Percentiles rank a stretch among this genome's conserved stretches.
Conservation (phyloP, 2,113 vertebrate species). For the Urocolius indicus region DNA sequence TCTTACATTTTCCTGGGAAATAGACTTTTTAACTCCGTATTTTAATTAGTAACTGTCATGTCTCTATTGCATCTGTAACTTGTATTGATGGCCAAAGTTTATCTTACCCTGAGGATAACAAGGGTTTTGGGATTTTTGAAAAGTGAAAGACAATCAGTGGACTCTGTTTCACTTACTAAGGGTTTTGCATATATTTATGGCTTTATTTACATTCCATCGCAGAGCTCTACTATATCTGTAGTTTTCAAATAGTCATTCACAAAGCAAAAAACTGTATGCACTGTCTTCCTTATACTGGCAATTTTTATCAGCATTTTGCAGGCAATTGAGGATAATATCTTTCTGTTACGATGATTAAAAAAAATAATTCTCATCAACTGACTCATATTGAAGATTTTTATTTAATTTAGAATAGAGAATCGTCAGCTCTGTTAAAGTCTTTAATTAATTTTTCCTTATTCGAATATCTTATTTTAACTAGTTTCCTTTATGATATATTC, state of each 20-base stretch:
- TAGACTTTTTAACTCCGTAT: neutral
- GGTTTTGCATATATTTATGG: neutral
- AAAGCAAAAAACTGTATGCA: neutral
- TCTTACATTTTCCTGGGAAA: neutral
- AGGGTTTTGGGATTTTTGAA: neutral
- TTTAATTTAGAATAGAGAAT: neutral
- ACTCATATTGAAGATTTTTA: neutral
- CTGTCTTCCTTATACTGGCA: neutral
- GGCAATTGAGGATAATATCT: neutral
- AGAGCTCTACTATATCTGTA: neutral
- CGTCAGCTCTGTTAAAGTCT: neutral
- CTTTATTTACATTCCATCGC: neutral
- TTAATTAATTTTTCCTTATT: slow-evolving; percentile 16
- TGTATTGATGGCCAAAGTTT: neutral
- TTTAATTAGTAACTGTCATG: neutral
- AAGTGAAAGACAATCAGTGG: neutral
- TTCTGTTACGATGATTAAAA: neutral
- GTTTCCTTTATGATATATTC: slow-evolving; percentile 37
- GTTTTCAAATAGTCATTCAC: neutral
- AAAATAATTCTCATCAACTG: neutral
- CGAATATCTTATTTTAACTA: slow-evolving; percentile 5
- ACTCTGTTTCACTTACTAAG: neutral
- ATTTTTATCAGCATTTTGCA: neutral
- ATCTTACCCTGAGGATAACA: neutral
- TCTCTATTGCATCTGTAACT: neutral